Evolutionary conservation across 2,113 vertebrate species (phyloP).

Genomic region (Leptobrachium ailaonicum): DNA sequence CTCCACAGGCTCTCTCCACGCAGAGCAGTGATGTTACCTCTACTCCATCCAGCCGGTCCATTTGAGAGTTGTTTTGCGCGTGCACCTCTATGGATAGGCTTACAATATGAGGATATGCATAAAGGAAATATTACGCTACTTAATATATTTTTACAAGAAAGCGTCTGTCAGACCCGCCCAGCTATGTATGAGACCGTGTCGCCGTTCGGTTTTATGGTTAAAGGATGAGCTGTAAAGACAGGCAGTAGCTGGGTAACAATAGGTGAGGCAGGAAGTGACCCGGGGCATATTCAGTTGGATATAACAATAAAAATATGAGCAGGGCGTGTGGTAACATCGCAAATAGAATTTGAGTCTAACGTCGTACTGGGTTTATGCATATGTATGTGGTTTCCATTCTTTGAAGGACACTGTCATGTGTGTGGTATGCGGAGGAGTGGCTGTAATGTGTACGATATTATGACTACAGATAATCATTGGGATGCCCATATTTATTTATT

Average conservation of each 20-base stretch:
- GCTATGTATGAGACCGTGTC: not conserved
- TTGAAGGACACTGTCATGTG: too few relatives aligned
- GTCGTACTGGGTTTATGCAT: too few relatives aligned
- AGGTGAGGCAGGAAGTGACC: not conserved
- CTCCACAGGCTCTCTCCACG: too few relatives aligned
- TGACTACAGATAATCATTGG: too few relatives aligned
- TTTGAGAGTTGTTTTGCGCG: too few relatives aligned
- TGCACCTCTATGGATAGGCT: not conserved
- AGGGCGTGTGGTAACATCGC: not conserved
- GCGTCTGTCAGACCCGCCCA: not conserved
- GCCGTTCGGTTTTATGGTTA: not conserved
- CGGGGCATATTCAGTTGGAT: not conserved
- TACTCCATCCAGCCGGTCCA: too few relatives aligned
- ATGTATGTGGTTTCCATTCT: too few relatives aligned
- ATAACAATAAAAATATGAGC: not conserved
- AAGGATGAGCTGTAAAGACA: not conserved
- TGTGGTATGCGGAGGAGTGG: too few relatives aligned
- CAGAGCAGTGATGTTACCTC: too few relatives aligned
- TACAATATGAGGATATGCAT: not conserved
- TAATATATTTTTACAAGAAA: not conserved
- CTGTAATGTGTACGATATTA: too few relatives aligned
- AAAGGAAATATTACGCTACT: not conserved
- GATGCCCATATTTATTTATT: too few relatives aligned
- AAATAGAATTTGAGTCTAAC: too few relatives aligned
- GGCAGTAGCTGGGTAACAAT: not conserved